phyloP scores from a whole-genome alignment of 2,113 vertebrate genomes.

The Puffinus mauretanicus region DNA sequence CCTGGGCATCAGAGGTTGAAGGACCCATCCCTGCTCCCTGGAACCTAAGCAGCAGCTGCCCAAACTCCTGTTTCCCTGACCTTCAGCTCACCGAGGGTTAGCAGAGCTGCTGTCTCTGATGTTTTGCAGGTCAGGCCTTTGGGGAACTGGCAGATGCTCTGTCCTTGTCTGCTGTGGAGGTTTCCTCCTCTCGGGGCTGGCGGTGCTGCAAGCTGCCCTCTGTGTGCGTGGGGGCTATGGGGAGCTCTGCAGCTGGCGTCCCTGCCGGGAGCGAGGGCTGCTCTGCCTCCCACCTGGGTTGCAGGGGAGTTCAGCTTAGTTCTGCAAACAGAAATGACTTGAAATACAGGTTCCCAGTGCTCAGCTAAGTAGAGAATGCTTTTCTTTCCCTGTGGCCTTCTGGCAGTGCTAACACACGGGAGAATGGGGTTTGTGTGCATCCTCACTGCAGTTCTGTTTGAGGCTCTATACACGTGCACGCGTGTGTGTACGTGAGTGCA shows the following conservation, averaged over 20 bases:
- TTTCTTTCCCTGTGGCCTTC: slow-evolving; percentile 41
- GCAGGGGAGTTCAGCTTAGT: slow-evolving; percentile 14
- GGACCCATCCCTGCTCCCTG: not conserved
- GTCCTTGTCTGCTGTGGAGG: not conserved
- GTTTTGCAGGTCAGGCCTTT: not conserved
- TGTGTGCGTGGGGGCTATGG: accelerated
- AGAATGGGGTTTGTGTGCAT: not conserved
- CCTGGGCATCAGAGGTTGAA: not conserved
- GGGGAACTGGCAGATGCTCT: not conserved
- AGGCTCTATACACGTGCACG: not conserved
- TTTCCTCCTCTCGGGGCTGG: not conserved
- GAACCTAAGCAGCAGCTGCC: not conserved
- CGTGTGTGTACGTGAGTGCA: accelerated
- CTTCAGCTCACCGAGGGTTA: not conserved
- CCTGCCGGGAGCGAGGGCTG: not conserved
- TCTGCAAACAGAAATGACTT: slow-evolving; percentile 58
- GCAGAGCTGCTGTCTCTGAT: not conserved
- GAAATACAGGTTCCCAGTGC: slow-evolving; percentile 42
- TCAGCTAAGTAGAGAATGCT: not conserved
- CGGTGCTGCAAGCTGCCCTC: not conserved
- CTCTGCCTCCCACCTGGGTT: slow-evolving; percentile 38
- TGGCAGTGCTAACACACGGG: not conserved
- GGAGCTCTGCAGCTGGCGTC: not conserved
- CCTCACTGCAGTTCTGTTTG: not conserved
- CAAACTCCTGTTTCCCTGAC: not conserved